Base-by-base conservation (phyloP, 2,797 vertebrate species). In the Tenualosa ilisha region DNA sequence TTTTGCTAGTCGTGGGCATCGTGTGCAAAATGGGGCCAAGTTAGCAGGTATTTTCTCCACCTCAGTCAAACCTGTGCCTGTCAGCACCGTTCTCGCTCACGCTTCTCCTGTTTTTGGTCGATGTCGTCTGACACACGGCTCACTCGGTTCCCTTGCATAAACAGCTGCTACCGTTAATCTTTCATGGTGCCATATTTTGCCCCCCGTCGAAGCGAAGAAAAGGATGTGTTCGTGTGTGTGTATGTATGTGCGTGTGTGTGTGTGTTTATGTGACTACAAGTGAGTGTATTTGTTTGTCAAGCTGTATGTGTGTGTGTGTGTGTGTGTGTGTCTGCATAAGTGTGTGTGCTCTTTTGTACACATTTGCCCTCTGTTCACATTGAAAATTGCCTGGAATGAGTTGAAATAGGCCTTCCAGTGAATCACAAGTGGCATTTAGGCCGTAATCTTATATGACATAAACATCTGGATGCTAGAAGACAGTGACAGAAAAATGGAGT, bases 151-250 rank as follows among this genome's bases (percentile, higher is more conserved):
- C 2, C 22, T 37, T 85, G 84, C 87, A 84, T 81, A 88, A 89
- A 89, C 91, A 91, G 89, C 89, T 91, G 91, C 86, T 86, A 83
- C 82, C 86, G 86, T 91, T 89, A 89, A 90, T 91, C 86, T 91
- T 91, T 90, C 68, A 90, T 86, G 84, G 82, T 83, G 85, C 85
- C 86, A 88, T 86, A 86, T 88, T 89, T 90, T 84, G 84, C 84
- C 63, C 82, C 24, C 83, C 54, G 43, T 1, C 59, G 17, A 46
- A 79, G 20, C 37, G 26, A 13, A 31, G 11, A 72, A 72, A 72
- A 6, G 31, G 0, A 26, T 72, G 65, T 40, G 65, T 72, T 31
- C 15, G 31, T 40, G 65, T 72, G 13, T 72, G 31, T 72, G 31
- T 37, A 31, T 72, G 11, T 31, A 31, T 72, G 0, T 37, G 12